A percentile compares a stretch with the other conserved stretches of the same genome.
These are phyloP conservation scores for Caretta caretta DNA, from an alignment of 2,113 vertebrate genomes.

Conservation along the genomic window DNA sequence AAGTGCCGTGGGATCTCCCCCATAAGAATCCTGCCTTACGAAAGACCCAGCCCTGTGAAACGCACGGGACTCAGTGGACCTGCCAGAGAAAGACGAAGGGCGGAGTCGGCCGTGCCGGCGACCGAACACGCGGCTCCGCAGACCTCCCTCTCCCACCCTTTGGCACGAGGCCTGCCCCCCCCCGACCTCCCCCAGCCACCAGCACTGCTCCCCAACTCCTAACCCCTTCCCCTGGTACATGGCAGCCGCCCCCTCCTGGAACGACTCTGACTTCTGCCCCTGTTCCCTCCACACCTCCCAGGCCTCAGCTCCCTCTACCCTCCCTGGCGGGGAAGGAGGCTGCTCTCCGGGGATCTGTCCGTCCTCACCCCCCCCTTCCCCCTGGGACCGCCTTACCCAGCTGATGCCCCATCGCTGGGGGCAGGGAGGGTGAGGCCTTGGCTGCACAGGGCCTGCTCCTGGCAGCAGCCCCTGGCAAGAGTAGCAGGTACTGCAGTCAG, in stretches of 20 bases:
- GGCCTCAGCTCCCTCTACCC: background rate
- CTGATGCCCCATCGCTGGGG: background rate
- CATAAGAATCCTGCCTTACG: background rate
- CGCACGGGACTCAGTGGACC: background rate
- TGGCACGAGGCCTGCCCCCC: background rate
- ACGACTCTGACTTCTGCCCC: background rate
- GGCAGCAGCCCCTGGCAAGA: background rate
- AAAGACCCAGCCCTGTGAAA: background rate
- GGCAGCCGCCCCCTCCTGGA: too few relatives aligned
- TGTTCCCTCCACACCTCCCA: background rate
- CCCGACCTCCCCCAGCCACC: background rate
- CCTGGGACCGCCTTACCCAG: background rate
- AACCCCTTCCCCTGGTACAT: too few relatives aligned
- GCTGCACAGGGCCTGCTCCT: background rate
- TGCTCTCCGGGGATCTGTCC: background rate
- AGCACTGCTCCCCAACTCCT: too few relatives aligned
- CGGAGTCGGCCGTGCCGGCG: too few relatives aligned
- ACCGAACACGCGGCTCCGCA: too few relatives aligned
- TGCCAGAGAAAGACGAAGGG: background rate
- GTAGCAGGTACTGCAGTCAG: background rate
- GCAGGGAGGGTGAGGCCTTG: background rate
- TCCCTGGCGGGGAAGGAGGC: background rate
- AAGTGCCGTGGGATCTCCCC: background rate
- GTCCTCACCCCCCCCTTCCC: too few relatives aligned
- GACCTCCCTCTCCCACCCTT: background rate